A percentile compares a stretch with the other conserved stretches of the same genome.
Evolutionary conservation across 53 echinoderm and acorn worm genomes (phyloP).

Genomic region (Echinarachnius parma): DNA sequence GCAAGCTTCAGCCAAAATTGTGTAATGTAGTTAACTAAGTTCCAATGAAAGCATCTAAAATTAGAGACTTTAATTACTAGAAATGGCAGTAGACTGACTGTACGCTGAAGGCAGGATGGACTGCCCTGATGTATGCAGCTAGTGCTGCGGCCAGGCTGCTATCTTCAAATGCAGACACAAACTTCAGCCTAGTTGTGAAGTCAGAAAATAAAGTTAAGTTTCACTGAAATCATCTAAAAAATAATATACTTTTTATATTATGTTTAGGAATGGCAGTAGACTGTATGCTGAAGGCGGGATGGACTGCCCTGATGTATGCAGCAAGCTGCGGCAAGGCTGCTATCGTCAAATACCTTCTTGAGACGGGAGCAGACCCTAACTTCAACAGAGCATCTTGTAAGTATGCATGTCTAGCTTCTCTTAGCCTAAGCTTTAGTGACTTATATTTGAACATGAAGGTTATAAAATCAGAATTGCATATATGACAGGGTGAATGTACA

Average conservation of each 20-base stretch:
- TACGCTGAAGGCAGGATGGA: constrained; percentile 54
- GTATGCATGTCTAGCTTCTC: constrained; percentile 37
- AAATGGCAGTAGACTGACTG: constrained; percentile 83
- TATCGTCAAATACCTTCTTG: constrained; percentile 64
- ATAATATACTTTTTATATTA: neutral
- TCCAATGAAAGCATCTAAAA: too few relatives aligned
- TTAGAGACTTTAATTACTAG: constrained; percentile 45
- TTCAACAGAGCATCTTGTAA: constrained; percentile 73
- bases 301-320: constrained; percentile 98
- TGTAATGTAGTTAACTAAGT: too few relatives aligned
- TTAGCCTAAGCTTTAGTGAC: neutral
- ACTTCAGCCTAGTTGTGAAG: too few relatives aligned
- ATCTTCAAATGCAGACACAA: too few relatives aligned
- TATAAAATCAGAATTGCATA: too few relatives aligned
- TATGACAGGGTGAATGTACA: too few relatives aligned
- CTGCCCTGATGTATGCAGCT: too few relatives aligned
- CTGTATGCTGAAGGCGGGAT: constrained; percentile 70
- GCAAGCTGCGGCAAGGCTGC: constrained; percentile 59
- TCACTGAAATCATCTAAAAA: too few relatives aligned
- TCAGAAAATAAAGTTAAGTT: too few relatives aligned
- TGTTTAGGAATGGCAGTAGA: constrained; percentile 79
- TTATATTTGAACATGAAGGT: neutral
- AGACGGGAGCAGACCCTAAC: constrained; percentile 82
- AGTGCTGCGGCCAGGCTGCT: too few relatives aligned
- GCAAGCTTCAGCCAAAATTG: too few relatives aligned